Base-by-base conservation (phyloP, 2,888 invertebrate genomes). In the Pachydiplax longipennis region DNA sequence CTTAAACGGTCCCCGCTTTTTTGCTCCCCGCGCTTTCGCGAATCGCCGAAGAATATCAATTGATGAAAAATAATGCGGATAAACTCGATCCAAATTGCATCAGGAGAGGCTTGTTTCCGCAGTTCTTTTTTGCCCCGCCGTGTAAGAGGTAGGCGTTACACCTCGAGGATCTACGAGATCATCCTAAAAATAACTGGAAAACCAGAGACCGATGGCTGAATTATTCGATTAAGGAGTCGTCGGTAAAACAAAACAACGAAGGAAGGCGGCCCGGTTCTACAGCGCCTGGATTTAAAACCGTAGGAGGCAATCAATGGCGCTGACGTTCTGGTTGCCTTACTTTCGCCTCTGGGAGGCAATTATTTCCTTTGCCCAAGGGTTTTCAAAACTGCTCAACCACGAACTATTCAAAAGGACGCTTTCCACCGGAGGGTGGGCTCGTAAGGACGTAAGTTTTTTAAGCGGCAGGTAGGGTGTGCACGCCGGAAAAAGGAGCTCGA, bases 271-370 rank as follows among this genome's bases (percentile, higher is more conserved):
- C 87, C 35, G 18, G 37, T 83, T 83, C 4, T 65, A 25, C n/a
- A 73, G 31, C 73, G 25, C 65, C 31, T 73, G 73, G 31, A 73
- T 73, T 65, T 87, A 61, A 18, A 65, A 37, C 31, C 87, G 35
- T 61, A 65, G 87, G 61, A 73, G 87, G 87, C 61, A 87, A 87
- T 61, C 87, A 61, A 61, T 87, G 87, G 87, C 87, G 58, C 35
- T 22, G 61, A 87, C 87, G 83, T 58, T 83, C 83, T 83, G 87
- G 87, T 87, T 40, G 87, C 87, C 37, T 87, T 87, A 87, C 58
- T 87, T 87, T 87, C 65, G 87, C 87, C 61, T 61, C 58, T 37
- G 65, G 87, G 87, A 35, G n/a, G 87, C 87, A 87, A 87, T 87
- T 87, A 87, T 61, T 87, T 58, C 87, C 87, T 65, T 22, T 40